Conservation (phyloP, 64 coral and sea anemone genomes). For the Montipora sp. region DNA sequence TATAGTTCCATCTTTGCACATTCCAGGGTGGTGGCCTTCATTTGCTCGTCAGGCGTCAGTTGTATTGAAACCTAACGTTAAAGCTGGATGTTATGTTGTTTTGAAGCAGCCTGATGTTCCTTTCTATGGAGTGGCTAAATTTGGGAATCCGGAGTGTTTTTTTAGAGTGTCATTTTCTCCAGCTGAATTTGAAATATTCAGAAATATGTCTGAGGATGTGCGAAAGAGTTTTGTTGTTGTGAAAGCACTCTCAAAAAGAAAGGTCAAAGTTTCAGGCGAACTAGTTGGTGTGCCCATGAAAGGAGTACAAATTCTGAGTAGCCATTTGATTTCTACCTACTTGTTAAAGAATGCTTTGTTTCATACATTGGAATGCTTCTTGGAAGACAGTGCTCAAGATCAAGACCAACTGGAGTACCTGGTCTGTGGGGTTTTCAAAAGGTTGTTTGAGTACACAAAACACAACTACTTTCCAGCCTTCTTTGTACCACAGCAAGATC, state of each 20-base stretch:
- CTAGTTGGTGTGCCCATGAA: not conserved
- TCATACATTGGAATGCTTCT: not conserved
- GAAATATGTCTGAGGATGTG: not conserved
- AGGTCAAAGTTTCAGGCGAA: not conserved
- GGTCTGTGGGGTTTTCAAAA: not conserved
- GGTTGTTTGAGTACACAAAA: constrained; percentile 17
- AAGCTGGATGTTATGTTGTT: not conserved
- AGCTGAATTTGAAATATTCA: constrained; percentile 11
- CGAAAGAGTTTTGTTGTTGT: constrained; percentile 12
- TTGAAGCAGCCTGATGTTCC: not conserved
- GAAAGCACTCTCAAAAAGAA: constrained; percentile 1
- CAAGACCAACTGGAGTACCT: not conserved
- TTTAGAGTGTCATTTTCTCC: constrained; percentile 15
- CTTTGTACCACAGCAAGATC: constrained; percentile 18
- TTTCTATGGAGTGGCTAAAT: not conserved
- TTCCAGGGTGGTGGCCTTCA: constrained; percentile 16
- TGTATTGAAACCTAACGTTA: not conserved
- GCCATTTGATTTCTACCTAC: not conserved
- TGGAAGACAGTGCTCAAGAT: not conserved
- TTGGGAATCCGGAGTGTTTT: not conserved
- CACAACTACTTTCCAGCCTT: constrained; percentile 15
- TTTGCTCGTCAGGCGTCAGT: constrained; percentile 1
- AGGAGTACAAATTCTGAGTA: not conserved
- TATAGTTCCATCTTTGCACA: constrained; percentile 20
- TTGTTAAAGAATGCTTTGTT: not conserved